phyloP scores from a whole-genome alignment of 2,797 vertebrate species.

The Ctenosaura bakeri region DNA sequence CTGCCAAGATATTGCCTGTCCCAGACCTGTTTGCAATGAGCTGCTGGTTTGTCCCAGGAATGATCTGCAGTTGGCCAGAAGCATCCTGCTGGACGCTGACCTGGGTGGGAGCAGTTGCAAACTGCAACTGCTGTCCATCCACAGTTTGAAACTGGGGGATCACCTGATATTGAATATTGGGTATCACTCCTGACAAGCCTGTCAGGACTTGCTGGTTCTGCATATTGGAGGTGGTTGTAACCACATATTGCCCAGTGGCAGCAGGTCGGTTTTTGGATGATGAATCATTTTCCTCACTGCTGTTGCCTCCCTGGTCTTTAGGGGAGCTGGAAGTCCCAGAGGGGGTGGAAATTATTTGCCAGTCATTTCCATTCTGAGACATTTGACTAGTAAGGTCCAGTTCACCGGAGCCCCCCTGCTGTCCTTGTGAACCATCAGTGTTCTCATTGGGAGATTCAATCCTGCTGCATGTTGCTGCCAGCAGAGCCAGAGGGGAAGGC shows the following conservation, averaged over 20 bases:
- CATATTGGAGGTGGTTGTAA: conserved; percentile 87
- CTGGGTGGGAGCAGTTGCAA: conserved; percentile 83
- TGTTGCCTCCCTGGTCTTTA: conserved; percentile 79
- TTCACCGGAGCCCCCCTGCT: conserved; percentile 82
- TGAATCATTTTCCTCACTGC: conserved; percentile 75
- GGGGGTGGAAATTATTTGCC: conserved; percentile 91
- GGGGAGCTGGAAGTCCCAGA: conserved; percentile 84
- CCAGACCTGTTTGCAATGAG: conserved; percentile 82
- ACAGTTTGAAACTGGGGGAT: conserved; percentile 97
- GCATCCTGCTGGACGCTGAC: conserved; percentile 87
- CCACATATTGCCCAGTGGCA: conserved; percentile 88
- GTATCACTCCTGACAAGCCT: conserved; percentile 89
- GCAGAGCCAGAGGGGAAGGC: conserved; percentile 93
- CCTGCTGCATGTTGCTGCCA: conserved; percentile 97
- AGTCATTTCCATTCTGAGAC: conserved; percentile 90
- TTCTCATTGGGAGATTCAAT: conserved; percentile 94
- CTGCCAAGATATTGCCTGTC: conserved; percentile 80
- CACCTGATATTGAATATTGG: conserved; percentile 98
- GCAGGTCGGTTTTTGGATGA: conserved; percentile 79
- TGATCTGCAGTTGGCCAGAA: conserved; percentile 85
- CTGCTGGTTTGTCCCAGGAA: conserved; percentile 84
- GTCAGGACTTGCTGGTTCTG: conserved; percentile 94
- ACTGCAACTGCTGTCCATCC: conserved; percentile 94
- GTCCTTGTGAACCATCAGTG: conserved; percentile 83
- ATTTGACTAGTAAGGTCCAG: conserved; percentile 90